A percentile compares a stretch with the other conserved stretches of the same genome.
Conservation (phyloP, 2,797 vertebrate species). For the Glossophaga mutica region DNA sequence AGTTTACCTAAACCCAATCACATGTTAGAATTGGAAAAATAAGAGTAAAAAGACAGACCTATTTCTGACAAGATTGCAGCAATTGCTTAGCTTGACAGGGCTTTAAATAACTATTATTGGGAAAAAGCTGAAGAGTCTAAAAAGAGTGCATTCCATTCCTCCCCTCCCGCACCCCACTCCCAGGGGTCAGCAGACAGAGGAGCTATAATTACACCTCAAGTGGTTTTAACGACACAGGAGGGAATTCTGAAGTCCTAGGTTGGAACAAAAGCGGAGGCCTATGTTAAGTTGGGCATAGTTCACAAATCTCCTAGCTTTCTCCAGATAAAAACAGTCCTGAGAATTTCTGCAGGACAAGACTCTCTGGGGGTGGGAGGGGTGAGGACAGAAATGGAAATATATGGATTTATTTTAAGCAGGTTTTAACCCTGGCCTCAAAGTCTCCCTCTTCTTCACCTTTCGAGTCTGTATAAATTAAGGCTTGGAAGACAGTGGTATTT, state of each 20-base stretch:
- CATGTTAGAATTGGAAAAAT: neutral
- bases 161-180: neutral
- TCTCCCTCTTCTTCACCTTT: conserved; percentile 31
- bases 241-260: conserved; percentile 54
- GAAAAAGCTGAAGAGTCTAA: conserved; percentile 36
- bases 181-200: conserved; percentile 52
- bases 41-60: conserved; percentile 40
- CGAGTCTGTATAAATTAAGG: conserved; percentile 30
- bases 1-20: conserved; percentile 31
- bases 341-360: conserved; percentile 55
- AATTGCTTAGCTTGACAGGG: conserved; percentile 28
- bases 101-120: conserved; percentile 62
- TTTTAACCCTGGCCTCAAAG: conserved; percentile 39
- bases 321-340: conserved; percentile 67
- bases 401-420: conserved; percentile 72
- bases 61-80: conserved; percentile 40
- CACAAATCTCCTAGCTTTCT: conserved; percentile 62
- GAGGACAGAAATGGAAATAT: conserved; percentile 71
- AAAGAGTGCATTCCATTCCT: conserved; percentile 47
- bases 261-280: conserved; percentile 36
- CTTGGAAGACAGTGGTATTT: conserved; percentile 25
- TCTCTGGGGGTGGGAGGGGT: conserved; percentile 7
- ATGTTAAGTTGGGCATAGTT: conserved; percentile 53
- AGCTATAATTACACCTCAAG: conserved; percentile 71
- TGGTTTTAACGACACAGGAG: conserved; percentile 58